Base-by-base conservation (phyloP, 2,888 invertebrate species). In the Tubulanus polymorphus region DNA sequence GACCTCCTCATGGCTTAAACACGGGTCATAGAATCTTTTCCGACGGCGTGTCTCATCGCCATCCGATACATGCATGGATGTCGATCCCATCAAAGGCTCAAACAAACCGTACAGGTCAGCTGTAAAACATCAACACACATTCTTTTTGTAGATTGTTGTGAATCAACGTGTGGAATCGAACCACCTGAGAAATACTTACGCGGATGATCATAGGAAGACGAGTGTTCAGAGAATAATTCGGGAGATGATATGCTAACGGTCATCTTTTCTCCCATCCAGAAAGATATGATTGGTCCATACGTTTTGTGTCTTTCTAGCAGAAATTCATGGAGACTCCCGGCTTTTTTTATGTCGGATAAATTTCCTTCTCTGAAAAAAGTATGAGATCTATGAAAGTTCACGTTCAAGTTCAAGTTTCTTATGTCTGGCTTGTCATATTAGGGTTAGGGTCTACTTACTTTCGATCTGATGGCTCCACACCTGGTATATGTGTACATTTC, bases 301-400 rank as follows among this genome's bases (percentile, higher is more conserved):
- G 71, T 60, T 28, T 69, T 61, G 52, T 80, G 80, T 3, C 78
- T 63, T n/a, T 70, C 66, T 25, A 65, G 37, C 8, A 80, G 64
- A 65, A 78, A 80, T 63, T 79, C 67, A 60, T 79, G 79, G 2
- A 80, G 63, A 60, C 78, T 76, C n/a, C 79, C 80, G 41, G 75
- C 75, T 46, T 69, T 63, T 2, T 51, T 60, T 37, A 80, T 76
- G 54, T 80, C 80, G 27, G 73, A 63, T 28, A 78, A 49, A 58
- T 80, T 80, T 3, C 80, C 80, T 63, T 78, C 76, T 60, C 79
- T 80, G 61, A 23, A 60, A 63, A n/a, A n/a, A n/a, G n/a, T n/a
- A n/a, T n/a, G n/a, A n/a, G n/a, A n/a, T n/a, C n/a, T n/a, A n/a
- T n/a, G n/a, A n/a, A n/a, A n/a, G n/a, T n/a, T n/a, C n/a, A n/a